Evolutionary conservation across 2,888 invertebrate species (phyloP), one percentile per base, ranked within the genome.

Genomic region (Apomyelois bistriatella): DNA sequence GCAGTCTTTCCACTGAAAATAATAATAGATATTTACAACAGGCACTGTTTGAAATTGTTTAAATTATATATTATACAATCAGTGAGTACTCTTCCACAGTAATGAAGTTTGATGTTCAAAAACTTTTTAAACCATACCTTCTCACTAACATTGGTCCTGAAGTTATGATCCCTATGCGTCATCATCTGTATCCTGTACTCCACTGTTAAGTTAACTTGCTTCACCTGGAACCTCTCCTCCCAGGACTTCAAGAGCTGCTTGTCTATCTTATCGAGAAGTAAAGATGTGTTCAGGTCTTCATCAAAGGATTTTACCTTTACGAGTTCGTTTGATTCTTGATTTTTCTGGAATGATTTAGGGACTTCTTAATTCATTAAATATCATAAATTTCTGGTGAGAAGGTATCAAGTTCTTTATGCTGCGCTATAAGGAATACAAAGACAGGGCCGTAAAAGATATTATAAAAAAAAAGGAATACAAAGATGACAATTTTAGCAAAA

Each of bases 1-100:
- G 42, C 84, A 85, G 35, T 73, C 62, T 10, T 54, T 60, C 85
- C 84, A 84, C 85, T 85, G 60, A 13, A 74, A 22, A n/a, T n/a
- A 74, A 15, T 41, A 12, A 12, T 37, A 12, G 3, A 3, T 37
- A 37, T 7, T 10, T 8, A 35, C 9, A 3, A 35, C 10, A 7
- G 35, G 35, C 9, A 5, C 9, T 8, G 4, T 28, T 28, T 28
- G 28, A n/a, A n/a, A n/a, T n/a, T n/a, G n/a, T n/a, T n/a, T n/a
- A n/a, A n/a, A n/a, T n/a, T n/a, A n/a, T n/a, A n/a, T n/a, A n/a
- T n/a, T n/a, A n/a, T n/a, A n/a, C n/a, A n/a, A n/a, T n/a, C n/a
- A n/a, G n/a, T n/a, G n/a, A n/a, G n/a, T n/a, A n/a, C n/a, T n/a
- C n/a, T n/a, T n/a, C n/a, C n/a, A n/a, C n/a, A n/a, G n/a, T n/a